These are phyloP conservation scores for Syngnathus rostellatus DNA, from an alignment of 2,797 vertebrate species.

Conservation along the genomic window DNA sequence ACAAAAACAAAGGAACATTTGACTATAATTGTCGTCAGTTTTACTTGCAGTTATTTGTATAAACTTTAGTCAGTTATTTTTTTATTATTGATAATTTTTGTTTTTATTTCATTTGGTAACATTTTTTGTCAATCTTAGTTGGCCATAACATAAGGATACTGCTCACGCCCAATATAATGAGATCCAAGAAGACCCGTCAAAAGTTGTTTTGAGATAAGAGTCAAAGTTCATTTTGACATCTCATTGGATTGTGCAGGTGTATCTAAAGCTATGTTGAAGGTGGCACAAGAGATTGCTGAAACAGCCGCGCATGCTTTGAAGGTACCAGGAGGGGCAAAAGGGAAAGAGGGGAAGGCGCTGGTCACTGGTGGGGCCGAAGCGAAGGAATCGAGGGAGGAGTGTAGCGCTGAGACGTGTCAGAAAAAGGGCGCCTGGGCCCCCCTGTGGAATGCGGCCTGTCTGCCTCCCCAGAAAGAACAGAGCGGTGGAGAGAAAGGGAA, in stretches of 20 bases:
- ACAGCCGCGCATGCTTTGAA: slow-evolving; percentile 23
- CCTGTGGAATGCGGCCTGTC: slow-evolving; percentile 78
- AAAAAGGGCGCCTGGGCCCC: slow-evolving; percentile 75
- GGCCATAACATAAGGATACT: not conserved
- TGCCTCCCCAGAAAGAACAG: slow-evolving; percentile 70
- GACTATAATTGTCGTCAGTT: too few relatives aligned
- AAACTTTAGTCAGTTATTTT: too few relatives aligned
- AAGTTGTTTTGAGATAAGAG: not conserved
- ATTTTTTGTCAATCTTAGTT: not conserved
- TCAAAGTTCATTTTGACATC: too few relatives aligned
- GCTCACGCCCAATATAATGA: not conserved
- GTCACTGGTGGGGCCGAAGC: slow-evolving; percentile 40
- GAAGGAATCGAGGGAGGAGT: slow-evolving; percentile 54
- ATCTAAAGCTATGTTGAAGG: not conserved
- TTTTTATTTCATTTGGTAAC: too few relatives aligned
- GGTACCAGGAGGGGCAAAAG: slow-evolving; percentile 42
- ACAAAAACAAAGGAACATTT: too few relatives aligned
- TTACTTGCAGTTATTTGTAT: not conserved
- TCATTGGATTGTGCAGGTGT: not conserved
- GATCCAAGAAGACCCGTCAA: not conserved
- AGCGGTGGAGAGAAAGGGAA: slow-evolving; percentile 46
- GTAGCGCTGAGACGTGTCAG: slow-evolving; percentile 75
- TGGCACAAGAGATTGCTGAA: slow-evolving; percentile 3
- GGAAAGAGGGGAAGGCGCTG: slow-evolving; percentile 2
- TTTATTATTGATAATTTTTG: too few relatives aligned